phyloP scores from a whole-genome alignment of 2,797 vertebrate species.

The Rousettus madagascariensis region DNA sequence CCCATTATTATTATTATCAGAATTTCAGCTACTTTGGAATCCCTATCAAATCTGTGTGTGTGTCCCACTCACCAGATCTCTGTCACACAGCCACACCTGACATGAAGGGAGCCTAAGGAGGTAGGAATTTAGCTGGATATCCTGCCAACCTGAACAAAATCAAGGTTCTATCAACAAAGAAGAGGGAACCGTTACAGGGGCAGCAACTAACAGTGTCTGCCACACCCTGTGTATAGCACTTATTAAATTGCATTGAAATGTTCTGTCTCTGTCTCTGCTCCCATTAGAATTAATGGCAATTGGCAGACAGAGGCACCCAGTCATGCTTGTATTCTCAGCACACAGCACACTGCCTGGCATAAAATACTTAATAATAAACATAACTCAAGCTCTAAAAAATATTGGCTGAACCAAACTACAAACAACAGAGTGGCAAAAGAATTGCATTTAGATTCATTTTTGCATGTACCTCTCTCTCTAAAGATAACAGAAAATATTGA shows the following conservation, averaged over 20 bases:
- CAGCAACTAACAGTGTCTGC: background rate
- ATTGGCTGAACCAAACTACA: background rate
- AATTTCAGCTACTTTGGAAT: background rate
- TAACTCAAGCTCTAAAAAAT: background rate
- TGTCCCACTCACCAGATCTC: background rate
- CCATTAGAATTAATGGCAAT: conserved; percentile 4
- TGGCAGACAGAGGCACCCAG: background rate
- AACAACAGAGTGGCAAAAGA: background rate
- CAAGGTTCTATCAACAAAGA: background rate
- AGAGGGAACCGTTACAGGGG: background rate
- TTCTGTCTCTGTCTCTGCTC: background rate
- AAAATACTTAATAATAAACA: conserved; percentile 54
- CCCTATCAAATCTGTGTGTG: background rate
- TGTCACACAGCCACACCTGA: background rate
- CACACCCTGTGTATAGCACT: background rate
- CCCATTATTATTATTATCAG: background rate
- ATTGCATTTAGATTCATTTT: background rate
- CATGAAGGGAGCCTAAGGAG: background rate
- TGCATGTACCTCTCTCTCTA: background rate
- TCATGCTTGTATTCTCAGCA: background rate
- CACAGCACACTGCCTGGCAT: conserved; percentile 35
- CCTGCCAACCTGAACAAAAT: background rate
- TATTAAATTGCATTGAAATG: conserved; percentile 10
- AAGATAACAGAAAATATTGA: background rate
- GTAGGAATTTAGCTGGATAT: background rate